Evolutionary conservation across 2,797 vertebrate genomes (phyloP), one percentile per base, ranked within the genome.

Genomic region (Xenentodon cancila): DNA sequence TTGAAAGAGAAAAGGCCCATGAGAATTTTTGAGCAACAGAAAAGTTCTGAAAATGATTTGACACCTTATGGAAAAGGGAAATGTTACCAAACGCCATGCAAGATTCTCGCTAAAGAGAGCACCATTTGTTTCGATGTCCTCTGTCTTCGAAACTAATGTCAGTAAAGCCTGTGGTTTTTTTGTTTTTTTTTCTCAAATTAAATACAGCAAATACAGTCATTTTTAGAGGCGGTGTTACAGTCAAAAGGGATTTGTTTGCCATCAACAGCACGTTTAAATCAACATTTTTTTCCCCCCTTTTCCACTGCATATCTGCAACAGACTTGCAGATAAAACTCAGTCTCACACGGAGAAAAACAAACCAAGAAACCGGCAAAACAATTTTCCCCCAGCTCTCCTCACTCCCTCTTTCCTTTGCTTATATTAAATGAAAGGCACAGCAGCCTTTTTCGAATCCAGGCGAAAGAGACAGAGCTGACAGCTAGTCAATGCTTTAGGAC

Each of bases 401-500:
- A 19, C 66, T 74, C 78, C 63, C 77, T 64, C 59, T 77, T 85
- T 48, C 71, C 71, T 89, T 87, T 84, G 83, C 85, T 85, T 77
- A 72, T 80, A 85, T 79, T 88, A 87, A 90, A 92, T 91, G 88
- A 91, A 92, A 89, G 83, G 85, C 82, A 59, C 85, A 74, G 84
- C 75, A 78, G 85, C 84, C 84, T 85, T 86, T 21, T 88, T 84
- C 70, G 65, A 89, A 85, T 89, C 84, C 78, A 56, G 68, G 80
- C 81, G 69, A 85, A 82, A 84, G 81, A 88, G 87, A 87, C 81
- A 73, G 84, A 84, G 86, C 90, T 92, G 93, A 93, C 92, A 93
- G 92, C 88, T 82, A 90, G 89, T 93, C 93, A 91, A 90, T 94
- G 92, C 90, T 90, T 90, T 71, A 85, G 89, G 89, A 92, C 90